These are phyloP conservation scores for Sander lucioperca DNA, from an alignment of 2,113 vertebrate genomes.

Conservation along the genomic window DNA sequence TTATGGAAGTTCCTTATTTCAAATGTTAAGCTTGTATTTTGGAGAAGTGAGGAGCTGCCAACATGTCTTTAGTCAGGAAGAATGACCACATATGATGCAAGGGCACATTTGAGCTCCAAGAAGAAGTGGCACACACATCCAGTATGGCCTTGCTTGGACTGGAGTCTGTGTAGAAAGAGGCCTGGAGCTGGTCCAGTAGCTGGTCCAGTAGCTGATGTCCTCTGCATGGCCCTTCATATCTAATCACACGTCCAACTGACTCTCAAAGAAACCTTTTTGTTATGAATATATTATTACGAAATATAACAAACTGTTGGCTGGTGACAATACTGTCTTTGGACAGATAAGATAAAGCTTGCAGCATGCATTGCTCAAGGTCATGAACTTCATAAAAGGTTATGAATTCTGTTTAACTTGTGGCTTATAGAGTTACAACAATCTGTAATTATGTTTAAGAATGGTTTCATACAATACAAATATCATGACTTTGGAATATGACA, in stretches of 20 bases:
- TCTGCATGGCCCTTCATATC: conserved; percentile 28
- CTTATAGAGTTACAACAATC: neutral
- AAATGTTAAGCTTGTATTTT: neutral
- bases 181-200: neutral
- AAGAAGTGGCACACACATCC: too few species aligned
- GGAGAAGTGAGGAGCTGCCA: conserved; percentile 21
- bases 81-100: neutral
- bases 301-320: neutral
- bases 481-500: neutral
- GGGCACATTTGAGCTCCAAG: neutral
- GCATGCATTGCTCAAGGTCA: conserved; percentile 21
- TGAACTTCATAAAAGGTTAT: conserved; percentile 31
- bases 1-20: conserved; percentile 22
- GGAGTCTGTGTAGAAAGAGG: neutral
- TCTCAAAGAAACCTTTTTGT: conserved; percentile 16
- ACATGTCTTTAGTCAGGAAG: conserved; percentile 5
- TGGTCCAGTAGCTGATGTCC: neutral
- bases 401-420: neutral
- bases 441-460: too few species aligned
- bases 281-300: conserved; percentile 17
- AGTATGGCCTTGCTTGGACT: too few species aligned
- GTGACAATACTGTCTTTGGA: neutral
- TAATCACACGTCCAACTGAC: conserved; percentile 15
- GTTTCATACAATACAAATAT: neutral
- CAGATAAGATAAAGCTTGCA: conserved; percentile 18